Percentiles rank a stretch among this genome's conserved stretches.
These are phyloP conservation scores for Enoplolaimus lenunculus DNA, from an alignment of 2,888 invertebrate genomes.

Conservation along the genomic window DNA sequence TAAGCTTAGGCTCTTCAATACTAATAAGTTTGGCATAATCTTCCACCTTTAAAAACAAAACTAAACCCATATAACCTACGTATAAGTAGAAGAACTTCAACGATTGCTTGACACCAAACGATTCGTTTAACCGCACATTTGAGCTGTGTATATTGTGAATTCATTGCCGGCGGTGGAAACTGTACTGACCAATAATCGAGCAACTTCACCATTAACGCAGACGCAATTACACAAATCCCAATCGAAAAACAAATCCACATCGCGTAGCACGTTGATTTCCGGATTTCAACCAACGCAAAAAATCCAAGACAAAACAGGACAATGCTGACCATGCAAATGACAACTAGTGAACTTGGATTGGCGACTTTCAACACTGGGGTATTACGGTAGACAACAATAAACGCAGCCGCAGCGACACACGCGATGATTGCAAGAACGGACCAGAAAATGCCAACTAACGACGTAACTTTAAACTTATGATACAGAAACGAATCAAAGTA, in stretches of 20 bases:
- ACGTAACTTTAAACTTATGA: not conserved
- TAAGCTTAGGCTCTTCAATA: no score
- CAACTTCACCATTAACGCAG: not conserved
- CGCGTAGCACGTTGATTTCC: not conserved
- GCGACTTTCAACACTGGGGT: not conserved
- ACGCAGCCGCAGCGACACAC: not conserved
- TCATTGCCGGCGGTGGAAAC: not conserved
- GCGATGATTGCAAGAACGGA: not conserved
- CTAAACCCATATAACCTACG: no score
- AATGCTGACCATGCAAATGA: not conserved
- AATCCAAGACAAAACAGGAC: not conserved
- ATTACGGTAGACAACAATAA: not conserved
- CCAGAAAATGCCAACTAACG: not conserved
- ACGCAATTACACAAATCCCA: not conserved
- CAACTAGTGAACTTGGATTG: not conserved
- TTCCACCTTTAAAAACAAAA: no score
- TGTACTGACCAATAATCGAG: not conserved
- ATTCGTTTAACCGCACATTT: no score
- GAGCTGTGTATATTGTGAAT: no score
- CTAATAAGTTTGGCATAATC: no score
- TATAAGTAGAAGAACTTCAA: no score
- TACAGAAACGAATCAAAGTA: not conserved
- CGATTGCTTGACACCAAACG: no score
- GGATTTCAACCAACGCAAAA: not conserved
- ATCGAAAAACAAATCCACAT: not conserved